Evolutionary conservation across 2,797 vertebrate species (phyloP).

Genomic region (Chromobotia macracanthus): DNA sequence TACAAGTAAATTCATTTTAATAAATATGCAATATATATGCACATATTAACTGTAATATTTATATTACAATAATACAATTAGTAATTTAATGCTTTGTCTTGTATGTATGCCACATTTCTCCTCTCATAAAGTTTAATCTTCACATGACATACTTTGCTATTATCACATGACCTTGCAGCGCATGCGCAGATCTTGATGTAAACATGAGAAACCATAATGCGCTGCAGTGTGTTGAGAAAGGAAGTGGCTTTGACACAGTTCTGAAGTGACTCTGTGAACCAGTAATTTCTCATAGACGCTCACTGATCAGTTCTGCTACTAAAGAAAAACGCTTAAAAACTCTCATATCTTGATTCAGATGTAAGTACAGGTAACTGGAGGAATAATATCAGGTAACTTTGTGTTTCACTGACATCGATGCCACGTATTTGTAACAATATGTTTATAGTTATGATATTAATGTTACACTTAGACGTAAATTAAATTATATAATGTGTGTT

Average conservation of each 20-base stretch:
- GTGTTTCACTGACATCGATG: not conserved
- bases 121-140: not conserved
- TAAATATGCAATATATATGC: too few species aligned
- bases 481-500: too few species aligned
- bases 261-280: not conserved
- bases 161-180: slow-evolving; percentile 38
- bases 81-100: too few species aligned
- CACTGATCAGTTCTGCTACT: not conserved
- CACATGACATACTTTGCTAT: not conserved
- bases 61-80: too few species aligned
- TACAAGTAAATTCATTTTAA: too few species aligned
- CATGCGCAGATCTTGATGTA: slow-evolving; percentile 3
- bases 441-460: too few species aligned
- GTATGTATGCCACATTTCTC: too few species aligned
- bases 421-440: not conserved
- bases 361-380: not conserved
- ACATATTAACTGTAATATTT: too few species aligned
- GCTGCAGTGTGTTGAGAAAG: not conserved
- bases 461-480: too few species aligned
- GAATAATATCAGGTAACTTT: slow-evolving; percentile 12
- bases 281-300: not conserved
- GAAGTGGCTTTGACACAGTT: slow-evolving; percentile 10
- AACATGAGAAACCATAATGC: not conserved
- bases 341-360: not conserved
- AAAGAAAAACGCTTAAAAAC: not conserved